Base-by-base conservation (phyloP, 1,140 invertebrate species). In the Arctopsyche grandis region DNA sequence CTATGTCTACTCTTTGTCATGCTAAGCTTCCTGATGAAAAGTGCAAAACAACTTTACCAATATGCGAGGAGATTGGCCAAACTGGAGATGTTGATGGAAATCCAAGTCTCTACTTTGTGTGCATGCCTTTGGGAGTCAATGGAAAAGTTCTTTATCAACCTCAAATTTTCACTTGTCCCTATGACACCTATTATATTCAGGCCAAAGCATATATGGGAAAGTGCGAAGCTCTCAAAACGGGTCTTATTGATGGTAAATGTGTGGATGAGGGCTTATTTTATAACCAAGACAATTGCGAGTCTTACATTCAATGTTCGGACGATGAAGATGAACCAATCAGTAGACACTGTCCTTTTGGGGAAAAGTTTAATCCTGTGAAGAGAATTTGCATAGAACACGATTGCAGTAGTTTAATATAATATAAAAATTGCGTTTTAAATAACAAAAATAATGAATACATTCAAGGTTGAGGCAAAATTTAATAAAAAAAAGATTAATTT, bases 21-120 rank as follows among this genome's bases (percentile, higher is more conserved):
- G 9, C n/a, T 3, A 46, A 22, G 16, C 19, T 21, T 10, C 3
- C 19, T 56, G 52, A 10, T 16, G 29, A 0, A 9, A 19, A n/a
- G 0, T 82, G 78, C 52, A 26, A 44, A 1, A 4, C 7, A 10
- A 14, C 71, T 4, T 9, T 69, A 14, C 14, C 60, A 22, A 58
- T 75, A 9, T 87, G 86, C 56, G 81, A 80, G 14, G 71, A 79
- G n/a, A 83, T 82, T n/a, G 85, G 85, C 4, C 83, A 85, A 71
- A 85, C 83, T 46, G 85, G 83, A 0, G 58, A 84, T 14, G 85
- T 86, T 84, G 84, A 84, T 38, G 84, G 74, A 21, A 86, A 86
- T 69, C 79, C 84, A 0, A 85, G 85, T 75, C 83, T 88, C 5
- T 88, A 86, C 79, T 88, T 86, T 66, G 84, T 87, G 9, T 88